Conservation (phyloP, 1,140 invertebrate genomes). For the Drosophila kurseongensis region DNA sequence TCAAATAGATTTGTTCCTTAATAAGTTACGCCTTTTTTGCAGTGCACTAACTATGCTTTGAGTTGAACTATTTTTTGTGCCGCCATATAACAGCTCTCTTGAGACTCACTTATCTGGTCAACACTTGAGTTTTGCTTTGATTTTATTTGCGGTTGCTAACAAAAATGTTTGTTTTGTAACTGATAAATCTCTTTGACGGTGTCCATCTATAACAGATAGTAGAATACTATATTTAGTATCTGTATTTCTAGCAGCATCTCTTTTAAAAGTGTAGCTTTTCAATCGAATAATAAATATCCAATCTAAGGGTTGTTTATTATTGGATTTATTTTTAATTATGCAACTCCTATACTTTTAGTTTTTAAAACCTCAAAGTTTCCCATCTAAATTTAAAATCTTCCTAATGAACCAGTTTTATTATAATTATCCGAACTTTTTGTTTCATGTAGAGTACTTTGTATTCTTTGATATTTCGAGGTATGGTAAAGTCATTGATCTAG, state of each 20-base stretch:
- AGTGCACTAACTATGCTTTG: conserved; percentile 19
- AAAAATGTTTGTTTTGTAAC: conserved; percentile 23
- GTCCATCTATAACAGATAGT: neutral
- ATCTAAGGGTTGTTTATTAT: no score
- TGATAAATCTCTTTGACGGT: conserved; percentile 13
- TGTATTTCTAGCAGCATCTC: neutral
- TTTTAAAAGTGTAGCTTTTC: neutral
- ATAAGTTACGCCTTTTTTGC: neutral
- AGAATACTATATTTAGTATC: neutral
- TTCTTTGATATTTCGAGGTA: neutral
- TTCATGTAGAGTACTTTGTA: neutral
- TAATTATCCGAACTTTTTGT: no score
- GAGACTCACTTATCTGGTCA: conserved; percentile 36
- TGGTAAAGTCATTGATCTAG: conserved; percentile 13
- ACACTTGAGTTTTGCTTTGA: conserved; percentile 37
- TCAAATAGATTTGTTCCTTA: neutral
- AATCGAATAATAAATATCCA: no score
- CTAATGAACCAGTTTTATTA: no score
- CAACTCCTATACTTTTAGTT: no score
- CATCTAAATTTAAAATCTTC: no score
- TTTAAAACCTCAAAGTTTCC: no score
- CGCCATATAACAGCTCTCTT: conserved; percentile 33
- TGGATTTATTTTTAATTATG: no score
- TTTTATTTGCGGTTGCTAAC: conserved; percentile 29
- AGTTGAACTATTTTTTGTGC: conserved; percentile 22